A percentile compares a stretch with the other conserved stretches of the same genome.
Evolutionary conservation across 2,888 invertebrate genomes (phyloP).

Genomic region (Lasioglossum marginatum): DNA sequence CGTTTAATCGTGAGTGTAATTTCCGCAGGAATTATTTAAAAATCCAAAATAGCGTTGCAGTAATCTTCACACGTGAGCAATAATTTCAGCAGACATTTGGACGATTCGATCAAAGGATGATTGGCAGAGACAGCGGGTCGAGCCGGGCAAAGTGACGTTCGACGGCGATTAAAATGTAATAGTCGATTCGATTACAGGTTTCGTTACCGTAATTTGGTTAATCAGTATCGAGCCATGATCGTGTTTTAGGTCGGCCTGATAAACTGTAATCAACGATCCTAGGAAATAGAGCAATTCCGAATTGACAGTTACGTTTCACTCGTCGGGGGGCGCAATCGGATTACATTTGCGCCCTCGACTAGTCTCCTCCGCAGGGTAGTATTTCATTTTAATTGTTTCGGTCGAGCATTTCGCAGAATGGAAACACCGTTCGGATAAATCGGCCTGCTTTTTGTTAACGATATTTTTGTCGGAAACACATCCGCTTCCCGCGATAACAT

Average conservation of each 20-base stretch:
- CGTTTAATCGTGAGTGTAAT: neutral
- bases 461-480: neutral
- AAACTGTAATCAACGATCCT: neutral
- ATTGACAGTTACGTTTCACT: conserved; percentile 4
- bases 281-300: neutral
- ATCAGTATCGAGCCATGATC: neutral
- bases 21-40: neutral
- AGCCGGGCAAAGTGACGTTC: neutral
- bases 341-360: neutral
- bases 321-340: neutral
- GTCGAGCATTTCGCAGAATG: neutral
- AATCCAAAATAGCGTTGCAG: neutral
- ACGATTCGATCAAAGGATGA: neutral
- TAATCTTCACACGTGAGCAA: too few species aligned
- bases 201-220: neutral
- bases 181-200: neutral
- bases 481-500: neutral
- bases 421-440: neutral
- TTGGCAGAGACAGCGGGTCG: neutral
- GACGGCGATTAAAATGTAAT: neutral
- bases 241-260: neutral
- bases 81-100: too few species aligned
- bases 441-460: neutral
- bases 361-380: neutral
- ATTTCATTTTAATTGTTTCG: neutral